phyloP scores from a whole-genome alignment of 2,113 vertebrate species.

The Cyprinodon tularosa region DNA sequence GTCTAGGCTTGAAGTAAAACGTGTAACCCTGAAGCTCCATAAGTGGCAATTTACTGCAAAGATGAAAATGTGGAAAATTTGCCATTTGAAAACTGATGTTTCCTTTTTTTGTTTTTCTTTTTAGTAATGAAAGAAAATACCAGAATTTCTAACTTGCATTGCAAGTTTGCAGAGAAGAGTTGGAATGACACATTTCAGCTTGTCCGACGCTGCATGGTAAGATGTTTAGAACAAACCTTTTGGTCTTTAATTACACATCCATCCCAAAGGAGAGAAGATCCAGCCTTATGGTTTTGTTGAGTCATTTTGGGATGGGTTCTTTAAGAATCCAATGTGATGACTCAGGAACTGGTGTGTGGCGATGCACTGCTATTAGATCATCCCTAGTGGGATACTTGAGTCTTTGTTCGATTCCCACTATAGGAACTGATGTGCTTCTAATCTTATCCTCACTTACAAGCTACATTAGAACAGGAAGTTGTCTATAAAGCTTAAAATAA shows the following conservation, averaged over 20 bases:
- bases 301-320: not conserved
- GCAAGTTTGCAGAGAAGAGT: slow-evolving; percentile 82
- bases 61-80: not conserved
- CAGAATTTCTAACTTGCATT: slow-evolving; percentile 71
- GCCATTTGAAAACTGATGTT: too few species aligned
- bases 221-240: not conserved
- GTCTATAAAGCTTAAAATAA: not conserved
- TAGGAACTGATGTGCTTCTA: not conserved
- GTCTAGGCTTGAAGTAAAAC: too few species aligned
- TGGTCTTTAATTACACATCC: not conserved
- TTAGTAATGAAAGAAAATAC: slow-evolving; percentile 49
- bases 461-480: not conserved
- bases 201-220: slow-evolving; percentile 85
- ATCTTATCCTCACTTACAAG: not conserved
- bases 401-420: slow-evolving; percentile 40
- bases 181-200: slow-evolving; percentile 86
- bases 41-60: not conserved
- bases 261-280: not conserved
- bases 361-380: slow-evolving; percentile 57
- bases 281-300: not conserved
- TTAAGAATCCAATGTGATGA: slow-evolving; percentile 2
- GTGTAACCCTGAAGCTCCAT: too few species aligned
- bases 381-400: slow-evolving; percentile 48
- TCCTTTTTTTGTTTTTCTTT: not conserved
- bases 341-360: slow-evolving; percentile 36